phyloP scores from a whole-genome alignment of 2,797 vertebrate species.

The Morelia viridis region DNA sequence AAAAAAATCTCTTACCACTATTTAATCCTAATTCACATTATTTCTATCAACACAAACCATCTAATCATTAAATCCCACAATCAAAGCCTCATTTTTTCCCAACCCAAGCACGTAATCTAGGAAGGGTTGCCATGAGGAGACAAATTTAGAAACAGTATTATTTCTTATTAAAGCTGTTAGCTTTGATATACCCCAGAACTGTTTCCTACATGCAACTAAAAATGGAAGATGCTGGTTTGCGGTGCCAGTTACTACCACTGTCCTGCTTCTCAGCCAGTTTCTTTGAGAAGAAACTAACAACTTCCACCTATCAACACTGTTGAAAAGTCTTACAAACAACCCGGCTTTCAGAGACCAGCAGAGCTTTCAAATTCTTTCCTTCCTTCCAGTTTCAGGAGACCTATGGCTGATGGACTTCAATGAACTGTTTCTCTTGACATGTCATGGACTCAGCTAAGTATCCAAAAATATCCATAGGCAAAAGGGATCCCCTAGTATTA shows the following conservation, averaged over 20 bases:
- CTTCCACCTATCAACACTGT: neutral
- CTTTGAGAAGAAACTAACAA: neutral
- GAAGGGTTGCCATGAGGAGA: too few relatives aligned
- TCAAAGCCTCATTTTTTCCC: too few relatives aligned
- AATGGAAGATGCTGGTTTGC: neutral
- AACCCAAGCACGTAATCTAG: too few relatives aligned
- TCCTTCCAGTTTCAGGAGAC: neutral
- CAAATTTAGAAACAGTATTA: too few relatives aligned
- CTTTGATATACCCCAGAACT: neutral
- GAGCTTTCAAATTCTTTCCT: neutral
- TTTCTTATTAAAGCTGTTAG: neutral
- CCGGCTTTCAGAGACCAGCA: neutral
- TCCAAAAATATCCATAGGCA: conserved; percentile 12
- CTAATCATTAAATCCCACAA: too few relatives aligned
- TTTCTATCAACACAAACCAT: too few relatives aligned
- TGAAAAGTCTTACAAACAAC: neutral
- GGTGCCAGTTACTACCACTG: neutral
- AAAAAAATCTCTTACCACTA: too few relatives aligned
- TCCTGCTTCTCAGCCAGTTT: neutral
- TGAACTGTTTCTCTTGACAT: conserved; percentile 1
- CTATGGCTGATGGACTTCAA: neutral
- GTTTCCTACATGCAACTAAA: neutral
- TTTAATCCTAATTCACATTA: too few relatives aligned
- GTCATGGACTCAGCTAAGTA: neutral
- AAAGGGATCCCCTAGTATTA: neutral